phyloP scores from a whole-genome alignment of 2,797 vertebrate genomes.

The Heteromormyrus szaboi region DNA sequence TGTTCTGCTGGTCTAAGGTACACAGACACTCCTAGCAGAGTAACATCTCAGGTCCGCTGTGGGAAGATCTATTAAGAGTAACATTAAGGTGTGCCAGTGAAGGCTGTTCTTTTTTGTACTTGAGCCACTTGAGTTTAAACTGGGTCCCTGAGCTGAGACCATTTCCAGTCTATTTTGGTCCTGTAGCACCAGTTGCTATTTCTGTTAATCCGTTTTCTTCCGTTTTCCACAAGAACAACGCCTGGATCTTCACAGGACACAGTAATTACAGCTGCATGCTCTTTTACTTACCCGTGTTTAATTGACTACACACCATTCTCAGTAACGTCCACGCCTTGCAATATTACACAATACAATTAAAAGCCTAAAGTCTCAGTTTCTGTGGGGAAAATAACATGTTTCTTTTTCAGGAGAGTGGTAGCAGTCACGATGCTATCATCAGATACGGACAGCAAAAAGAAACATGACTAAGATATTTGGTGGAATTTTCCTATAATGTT shows the following conservation, averaged over 20 bases:
- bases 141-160: conserved; percentile 34
- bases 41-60: neutral
- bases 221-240: conserved; percentile 28
- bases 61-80: conserved; percentile 4
- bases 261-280: neutral
- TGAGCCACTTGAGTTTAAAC: conserved; percentile 31
- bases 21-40: neutral
- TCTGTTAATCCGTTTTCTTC: conserved; percentile 2
- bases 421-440: neutral
- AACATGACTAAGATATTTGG: neutral
- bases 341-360: neutral
- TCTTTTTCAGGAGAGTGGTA: neutral
- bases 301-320: neutral
- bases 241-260: neutral
- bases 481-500: neutral
- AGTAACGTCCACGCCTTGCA: neutral
- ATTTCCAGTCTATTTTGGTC: conserved; percentile 30
- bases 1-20: neutral
- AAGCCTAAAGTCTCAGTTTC: neutral
- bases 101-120: conserved; percentile 1
- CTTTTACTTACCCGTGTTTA: neutral
- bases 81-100: neutral
- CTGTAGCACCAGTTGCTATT: conserved; percentile 11
- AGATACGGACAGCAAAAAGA: neutral
- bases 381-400: neutral